Base-by-base conservation (phyloP, 1,140 invertebrate genomes). In the Drosophila subobscura region DNA sequence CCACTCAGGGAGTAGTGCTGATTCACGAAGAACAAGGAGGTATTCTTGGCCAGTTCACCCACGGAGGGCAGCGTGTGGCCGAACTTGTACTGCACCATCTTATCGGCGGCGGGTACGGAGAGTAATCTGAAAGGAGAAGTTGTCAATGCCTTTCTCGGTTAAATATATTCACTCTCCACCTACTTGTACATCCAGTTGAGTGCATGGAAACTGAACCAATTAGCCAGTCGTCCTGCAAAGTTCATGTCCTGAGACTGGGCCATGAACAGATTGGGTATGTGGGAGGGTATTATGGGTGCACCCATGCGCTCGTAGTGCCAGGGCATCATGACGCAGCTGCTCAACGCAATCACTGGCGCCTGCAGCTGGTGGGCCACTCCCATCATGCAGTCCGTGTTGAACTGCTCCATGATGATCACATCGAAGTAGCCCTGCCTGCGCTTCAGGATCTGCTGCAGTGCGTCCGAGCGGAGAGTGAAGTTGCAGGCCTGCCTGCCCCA, bases 381-480 rank as follows among this genome's bases (percentile, higher is more conserved):
- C 50, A 95, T 85, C 72, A 94, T 94, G 80, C 95, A 96, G 67
- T 96, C 94, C 41, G 93, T 94, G 51, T 95, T 95, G 78, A 96
- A 96, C 47, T 93, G 92, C 90, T 96, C 95, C 2, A 93, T 91
- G 0, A 96, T 77, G 16, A 95, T 92, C 0, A 96, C 72, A 84
- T 96, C 95, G 61, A 94, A 96, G 55, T 93, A 93, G 25, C 92
- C 57, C 1, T 64, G 55, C 79, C 90, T 72, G 72, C 81, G 63
- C n/a, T 72, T 83, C 0, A 91, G 49, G 5, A 91, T 56, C 50
- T 85, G 66, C 6, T 72, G 67, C 45, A 91, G 29, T 0, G 84
- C 90, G 12, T 89, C 80, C 12, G 86, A 91, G 12, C 83, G 75
- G 4, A 91, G 67, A 0, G 90, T 90, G 1, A 29, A 5, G 46